Conservation (phyloP, 2,888 invertebrate species). For the Dermolepida albohirtum region DNA sequence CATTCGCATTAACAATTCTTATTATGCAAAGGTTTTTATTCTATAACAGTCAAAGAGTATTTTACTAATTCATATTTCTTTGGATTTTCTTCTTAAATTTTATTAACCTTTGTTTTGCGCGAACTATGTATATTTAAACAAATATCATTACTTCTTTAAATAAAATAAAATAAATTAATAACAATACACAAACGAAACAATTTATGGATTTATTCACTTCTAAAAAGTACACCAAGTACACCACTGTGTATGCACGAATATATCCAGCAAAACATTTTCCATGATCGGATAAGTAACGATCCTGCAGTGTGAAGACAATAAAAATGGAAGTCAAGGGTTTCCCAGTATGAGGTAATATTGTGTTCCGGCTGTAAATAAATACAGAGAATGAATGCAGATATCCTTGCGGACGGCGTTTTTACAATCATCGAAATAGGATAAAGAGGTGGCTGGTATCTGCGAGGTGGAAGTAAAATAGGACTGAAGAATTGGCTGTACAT, state of each 20-base stretch:
- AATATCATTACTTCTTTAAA: too few relatives aligned
- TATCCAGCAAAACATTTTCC: conserved; percentile 13
- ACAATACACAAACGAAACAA: too few relatives aligned
- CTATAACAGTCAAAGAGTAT: too few relatives aligned
- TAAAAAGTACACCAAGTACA: too few relatives aligned
- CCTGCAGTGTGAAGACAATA: conserved; percentile 56
- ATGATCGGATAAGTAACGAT: conserved; percentile 31
- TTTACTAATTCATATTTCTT: too few relatives aligned
- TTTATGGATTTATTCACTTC: too few relatives aligned
- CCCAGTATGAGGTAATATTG: conserved; percentile 52
- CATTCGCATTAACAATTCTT: too few relatives aligned
- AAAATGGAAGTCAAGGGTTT: conserved; percentile 51
- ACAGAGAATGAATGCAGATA: conserved; percentile 57
- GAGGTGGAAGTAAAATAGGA: conserved; percentile 8
- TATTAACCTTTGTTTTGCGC: too few relatives aligned
- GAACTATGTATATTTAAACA: too few relatives aligned
- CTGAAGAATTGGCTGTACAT: conserved; percentile 13
- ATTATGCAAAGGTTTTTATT: too few relatives aligned
- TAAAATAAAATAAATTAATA: too few relatives aligned
- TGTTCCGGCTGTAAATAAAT: conserved; percentile 55
- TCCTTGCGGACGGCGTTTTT: conserved; percentile 55
- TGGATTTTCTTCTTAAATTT: too few relatives aligned
- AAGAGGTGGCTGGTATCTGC: not conserved
- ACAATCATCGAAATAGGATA: conserved; percentile 26
- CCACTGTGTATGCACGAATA: conserved; percentile 5